phyloP scores from a whole-genome alignment of 2,888 invertebrate genomes.

The Ormyrus nitidulus region DNA sequence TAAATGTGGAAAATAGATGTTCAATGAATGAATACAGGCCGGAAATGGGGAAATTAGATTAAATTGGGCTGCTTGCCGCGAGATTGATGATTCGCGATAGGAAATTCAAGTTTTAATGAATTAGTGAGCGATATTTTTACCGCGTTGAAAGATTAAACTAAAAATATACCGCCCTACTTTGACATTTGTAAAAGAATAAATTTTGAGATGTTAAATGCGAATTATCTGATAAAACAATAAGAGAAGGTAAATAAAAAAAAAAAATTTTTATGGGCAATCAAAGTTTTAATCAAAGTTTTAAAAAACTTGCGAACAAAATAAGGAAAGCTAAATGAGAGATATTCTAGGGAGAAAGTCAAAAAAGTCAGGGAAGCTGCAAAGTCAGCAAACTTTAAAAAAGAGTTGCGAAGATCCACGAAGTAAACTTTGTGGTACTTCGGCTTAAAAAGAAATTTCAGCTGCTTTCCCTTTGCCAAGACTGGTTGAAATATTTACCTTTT shows the following conservation, averaged over 20 bases:
- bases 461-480: not conserved
- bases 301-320: not conserved
- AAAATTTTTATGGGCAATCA: no score
- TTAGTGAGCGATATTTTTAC: no score
- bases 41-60: not conserved
- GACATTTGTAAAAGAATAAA: no score
- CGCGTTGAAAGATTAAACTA: no score
- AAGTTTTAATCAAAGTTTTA: no score
- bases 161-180: no score
- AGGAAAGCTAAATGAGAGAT: not conserved
- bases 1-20: not conserved
- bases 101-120: no score
- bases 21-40: no score
- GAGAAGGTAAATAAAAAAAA: no score
- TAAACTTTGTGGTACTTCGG: slow-evolving; percentile 7
- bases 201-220: no score
- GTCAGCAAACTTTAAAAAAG: not conserved
- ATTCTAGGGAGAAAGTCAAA: slow-evolving; percentile 1
- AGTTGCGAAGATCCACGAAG: slow-evolving; percentile 8
- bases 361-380: not conserved
- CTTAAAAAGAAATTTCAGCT: not conserved
- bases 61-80: not conserved
- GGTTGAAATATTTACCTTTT: slow-evolving; percentile 2
- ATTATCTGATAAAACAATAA: no score
- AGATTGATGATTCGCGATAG: no score